Conservation (phyloP, 2,888 invertebrate genomes). For the Limnephilus rhombicus region DNA sequence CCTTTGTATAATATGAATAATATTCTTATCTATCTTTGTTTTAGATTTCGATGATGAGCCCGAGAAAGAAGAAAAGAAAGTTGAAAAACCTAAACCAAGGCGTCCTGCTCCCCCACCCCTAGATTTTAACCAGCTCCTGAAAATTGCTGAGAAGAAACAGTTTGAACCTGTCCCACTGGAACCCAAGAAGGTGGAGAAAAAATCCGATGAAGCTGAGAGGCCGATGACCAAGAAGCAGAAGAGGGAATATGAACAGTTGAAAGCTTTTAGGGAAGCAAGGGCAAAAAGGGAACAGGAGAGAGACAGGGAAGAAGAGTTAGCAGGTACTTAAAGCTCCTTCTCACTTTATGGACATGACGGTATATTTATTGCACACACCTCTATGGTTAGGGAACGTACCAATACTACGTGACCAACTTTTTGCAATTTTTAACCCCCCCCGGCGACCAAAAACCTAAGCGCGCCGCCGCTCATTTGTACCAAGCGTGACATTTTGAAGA, state of each 20-base stretch:
- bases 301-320: conserved; percentile 30
- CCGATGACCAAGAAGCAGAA: conserved; percentile 90
- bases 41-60: conserved; percentile 55
- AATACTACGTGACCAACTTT: no score
- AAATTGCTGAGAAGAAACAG: conserved; percentile 90
- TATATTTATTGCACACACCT: not conserved
- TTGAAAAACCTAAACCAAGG: conserved; percentile 79
- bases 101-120: conserved; percentile 84
- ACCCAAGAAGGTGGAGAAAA: conserved; percentile 75
- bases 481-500: no score
- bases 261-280: conserved; percentile 80
- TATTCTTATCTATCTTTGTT: conserved; percentile 9
- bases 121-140: conserved; percentile 87
- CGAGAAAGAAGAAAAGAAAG: conserved; percentile 71
- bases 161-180: conserved; percentile 85
- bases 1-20: not conserved
- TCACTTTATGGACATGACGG: not conserved
- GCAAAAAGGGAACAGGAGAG: conserved; percentile 69
- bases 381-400: no score
- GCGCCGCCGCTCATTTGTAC: no score
- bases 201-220: conserved; percentile 82
- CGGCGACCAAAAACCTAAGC: no score
- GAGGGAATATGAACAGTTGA: conserved; percentile 85
- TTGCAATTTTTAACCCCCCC: no score
- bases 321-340: not conserved